phyloP scores from a whole-genome alignment of 2,888 invertebrate species.

The Amiota minor region DNA sequence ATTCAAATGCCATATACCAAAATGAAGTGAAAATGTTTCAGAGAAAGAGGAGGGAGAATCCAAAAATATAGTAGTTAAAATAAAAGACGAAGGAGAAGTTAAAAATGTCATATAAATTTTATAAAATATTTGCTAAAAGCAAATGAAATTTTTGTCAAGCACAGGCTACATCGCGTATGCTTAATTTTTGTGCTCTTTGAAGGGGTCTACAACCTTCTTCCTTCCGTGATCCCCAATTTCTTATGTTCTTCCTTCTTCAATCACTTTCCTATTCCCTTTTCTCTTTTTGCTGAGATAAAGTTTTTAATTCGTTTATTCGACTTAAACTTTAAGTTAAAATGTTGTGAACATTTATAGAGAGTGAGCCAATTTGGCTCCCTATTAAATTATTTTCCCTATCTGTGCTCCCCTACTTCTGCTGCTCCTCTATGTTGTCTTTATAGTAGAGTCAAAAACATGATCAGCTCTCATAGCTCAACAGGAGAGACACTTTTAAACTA shows the following conservation, averaged over 20 bases:
- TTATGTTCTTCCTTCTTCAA: background rate
- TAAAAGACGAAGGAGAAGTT: no score
- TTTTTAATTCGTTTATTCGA: conserved; percentile 66
- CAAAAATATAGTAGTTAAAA: no score
- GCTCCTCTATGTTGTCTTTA: background rate
- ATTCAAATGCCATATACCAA: no score
- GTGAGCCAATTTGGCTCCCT: background rate
- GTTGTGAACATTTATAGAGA: conserved; percentile 16
- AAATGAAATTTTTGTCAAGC: no score
- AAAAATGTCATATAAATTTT: no score
- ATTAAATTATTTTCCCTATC: no score
- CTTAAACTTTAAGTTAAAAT: conserved; percentile 55
- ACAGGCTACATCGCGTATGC: background rate
- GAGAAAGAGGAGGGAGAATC: no score
- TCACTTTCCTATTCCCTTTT: background rate
- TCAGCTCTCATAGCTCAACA: conserved; percentile 8
- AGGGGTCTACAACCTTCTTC: background rate
- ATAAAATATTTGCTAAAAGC: no score
- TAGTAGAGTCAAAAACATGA: background rate
- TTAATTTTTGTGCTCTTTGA: background rate
- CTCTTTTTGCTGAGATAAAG: background rate
- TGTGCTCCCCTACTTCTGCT: conserved; percentile 27
- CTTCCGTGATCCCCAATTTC: background rate
- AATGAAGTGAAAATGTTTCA: no score
- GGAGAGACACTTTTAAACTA: conserved; percentile 58